Percentiles rank a stretch among this genome's conserved stretches.
These are phyloP conservation scores for Paratilapia polleni DNA, from an alignment of 2,113 vertebrate species.

Conservation along the genomic window DNA sequence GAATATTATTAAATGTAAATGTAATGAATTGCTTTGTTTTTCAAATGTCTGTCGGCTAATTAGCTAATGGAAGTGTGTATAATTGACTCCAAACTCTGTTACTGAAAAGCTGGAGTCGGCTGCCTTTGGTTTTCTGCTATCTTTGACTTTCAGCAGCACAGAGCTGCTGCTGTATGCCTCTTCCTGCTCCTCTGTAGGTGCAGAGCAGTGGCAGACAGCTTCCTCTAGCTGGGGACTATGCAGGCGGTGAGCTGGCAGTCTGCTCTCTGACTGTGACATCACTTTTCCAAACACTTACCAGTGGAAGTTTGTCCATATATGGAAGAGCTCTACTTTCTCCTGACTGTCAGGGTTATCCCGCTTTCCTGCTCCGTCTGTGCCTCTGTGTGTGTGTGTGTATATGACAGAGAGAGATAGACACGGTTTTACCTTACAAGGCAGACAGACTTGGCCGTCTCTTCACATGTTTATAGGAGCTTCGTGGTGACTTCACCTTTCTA, in stretches of 20 bases:
- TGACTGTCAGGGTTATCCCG: slow-evolving; percentile 43
- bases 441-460: slow-evolving; percentile 59
- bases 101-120: slow-evolving; percentile 26
- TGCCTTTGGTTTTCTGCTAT: slow-evolving; percentile 2
- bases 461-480: slow-evolving; percentile 45
- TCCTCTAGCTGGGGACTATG: slow-evolving; percentile 26
- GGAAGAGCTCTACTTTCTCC: slow-evolving; percentile 77
- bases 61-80: slow-evolving; percentile 33
- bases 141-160: not conserved
- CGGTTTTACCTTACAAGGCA: slow-evolving; percentile 81
- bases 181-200: slow-evolving; percentile 17
- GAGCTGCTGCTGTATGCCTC: not conserved
- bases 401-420: slow-evolving; percentile 18
- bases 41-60: slow-evolving; percentile 31
- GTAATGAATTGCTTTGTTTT: slow-evolving; percentile 28
- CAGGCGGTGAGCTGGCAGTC: slow-evolving; percentile 63
- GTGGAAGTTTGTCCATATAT: slow-evolving; percentile 80
- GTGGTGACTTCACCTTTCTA: slow-evolving; percentile 52
- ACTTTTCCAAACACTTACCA: slow-evolving; percentile 77
- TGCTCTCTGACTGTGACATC: slow-evolving; percentile 76
- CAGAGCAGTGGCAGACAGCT: slow-evolving; percentile 33
- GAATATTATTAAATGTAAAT: slow-evolving; percentile 14
- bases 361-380: slow-evolving; percentile 29
- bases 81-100: slow-evolving; percentile 8
- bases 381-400: not conserved